Evolutionary conservation across 2,113 vertebrate species (phyloP).

Genomic region (Ceyx cyanopectus): DNA sequence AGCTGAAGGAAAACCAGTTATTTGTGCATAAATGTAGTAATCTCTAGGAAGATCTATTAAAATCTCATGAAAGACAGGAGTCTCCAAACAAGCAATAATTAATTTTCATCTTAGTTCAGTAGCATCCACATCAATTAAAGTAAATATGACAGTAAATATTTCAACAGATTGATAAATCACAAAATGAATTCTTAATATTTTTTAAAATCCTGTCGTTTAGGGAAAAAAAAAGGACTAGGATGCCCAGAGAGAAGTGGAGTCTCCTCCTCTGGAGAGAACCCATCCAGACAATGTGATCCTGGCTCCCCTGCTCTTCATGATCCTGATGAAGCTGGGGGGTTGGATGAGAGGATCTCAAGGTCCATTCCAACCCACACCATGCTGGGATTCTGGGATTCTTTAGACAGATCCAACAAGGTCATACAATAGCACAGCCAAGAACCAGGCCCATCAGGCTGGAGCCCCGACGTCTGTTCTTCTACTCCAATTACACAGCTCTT

Average conservation of each 20-base stretch:
- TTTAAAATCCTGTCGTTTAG: not conserved
- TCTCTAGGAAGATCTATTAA: not conserved
- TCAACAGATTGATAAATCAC: not conserved
- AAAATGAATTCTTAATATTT: not conserved
- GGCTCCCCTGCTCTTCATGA: not conserved
- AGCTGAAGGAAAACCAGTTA: not conserved
- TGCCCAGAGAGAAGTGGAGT: not conserved
- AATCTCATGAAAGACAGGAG: not conserved
- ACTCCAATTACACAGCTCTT: not conserved
- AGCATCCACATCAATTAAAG: not conserved
- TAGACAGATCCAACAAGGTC: not conserved
- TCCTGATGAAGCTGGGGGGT: not conserved
- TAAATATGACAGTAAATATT: not conserved
- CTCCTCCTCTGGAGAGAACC: not conserved
- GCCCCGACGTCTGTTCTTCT: not conserved
- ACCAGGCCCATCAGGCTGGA: not conserved
- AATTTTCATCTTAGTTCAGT: not conserved
- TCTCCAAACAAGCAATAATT: not conserved
- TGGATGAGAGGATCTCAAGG: not conserved
- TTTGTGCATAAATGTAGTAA: not conserved
- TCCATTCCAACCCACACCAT: not conserved
- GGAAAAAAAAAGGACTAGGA: not conserved
- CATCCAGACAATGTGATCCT: not conserved
- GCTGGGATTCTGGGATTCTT: not conserved
- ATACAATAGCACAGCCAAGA: not conserved